Evolutionary conservation across 2,888 invertebrate species (phyloP), one percentile per base, ranked within the genome.

Genomic region (Acleris sparsana): DNA sequence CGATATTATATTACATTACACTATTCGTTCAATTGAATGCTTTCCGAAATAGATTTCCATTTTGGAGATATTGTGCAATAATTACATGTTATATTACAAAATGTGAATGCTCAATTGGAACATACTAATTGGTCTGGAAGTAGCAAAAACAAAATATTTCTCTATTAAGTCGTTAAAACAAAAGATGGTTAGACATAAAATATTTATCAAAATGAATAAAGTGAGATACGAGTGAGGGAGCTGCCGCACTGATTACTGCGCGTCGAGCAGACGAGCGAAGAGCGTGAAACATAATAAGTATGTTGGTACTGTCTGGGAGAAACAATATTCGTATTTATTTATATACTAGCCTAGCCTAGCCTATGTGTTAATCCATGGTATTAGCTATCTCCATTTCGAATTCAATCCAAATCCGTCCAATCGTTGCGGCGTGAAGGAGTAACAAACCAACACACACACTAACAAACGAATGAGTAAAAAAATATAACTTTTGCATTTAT

Each of bases 1-100:
- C 86, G 84, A 86, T 87, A 81, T 86, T 80, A 86, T 83, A 82
- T 86, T 84, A 83, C 78, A 82, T 86, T 84, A 83, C 78, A 80
- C 79, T 83, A 79, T 80, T 80, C 79, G 75, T 79, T 75, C 83
- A 83, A 86, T 86, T 87, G 83, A 84, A 84, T 82, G 84, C 83
- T 86, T 86, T 83, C 71, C 71, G 78, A 80, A 84, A 83, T 80
- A 71, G 76, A 63, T 70, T 73, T 72, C 63, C 66, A 64, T 67
- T 71, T 71, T 67, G 64, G 18, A 60, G 51, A 5, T 17, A 5
- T 13, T 59, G 44, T 13, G 29, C 1, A 6, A 51, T 44, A 61
- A 55, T 51, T 29, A 53, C 16, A 11, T 39, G 20, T 17, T 33
- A 9, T 33, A 1, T 33, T 11, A 22, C n/a, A 16, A 43, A 43